phyloP scores from a whole-genome alignment of 2,888 invertebrate species.

The Ephialtes manifestator region DNA sequence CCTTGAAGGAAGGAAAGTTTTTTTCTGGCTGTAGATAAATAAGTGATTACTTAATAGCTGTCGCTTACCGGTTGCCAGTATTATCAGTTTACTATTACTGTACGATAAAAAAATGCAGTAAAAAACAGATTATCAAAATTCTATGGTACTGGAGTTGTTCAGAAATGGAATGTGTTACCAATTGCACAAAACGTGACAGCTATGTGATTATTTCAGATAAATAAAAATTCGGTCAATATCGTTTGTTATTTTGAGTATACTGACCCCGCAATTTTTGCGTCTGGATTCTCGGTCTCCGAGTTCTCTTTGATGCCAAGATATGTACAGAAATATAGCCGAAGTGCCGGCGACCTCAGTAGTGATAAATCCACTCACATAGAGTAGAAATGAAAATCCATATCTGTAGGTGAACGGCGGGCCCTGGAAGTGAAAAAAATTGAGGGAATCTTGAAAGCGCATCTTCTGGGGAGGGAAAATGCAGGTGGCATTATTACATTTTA shows the following conservation, averaged over 20 bases:
- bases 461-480: slow-evolving; percentile 25
- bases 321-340: slow-evolving; percentile 94
- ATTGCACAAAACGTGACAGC: no score
- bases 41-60: no score
- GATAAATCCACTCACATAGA: slow-evolving; percentile 94
- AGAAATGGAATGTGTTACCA: background rate
- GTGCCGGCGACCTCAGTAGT: slow-evolving; percentile 95
- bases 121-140: background rate
- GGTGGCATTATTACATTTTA: slow-evolving; percentile 24
- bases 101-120: background rate
- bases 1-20: no score
- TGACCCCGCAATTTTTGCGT: slow-evolving; percentile 82
- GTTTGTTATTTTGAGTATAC: background rate
- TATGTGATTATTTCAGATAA: background rate
- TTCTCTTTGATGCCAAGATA: slow-evolving; percentile 92
- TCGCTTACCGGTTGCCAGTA: no score
- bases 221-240: background rate
- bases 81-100: no score
- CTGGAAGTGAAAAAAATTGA: slow-evolving; percentile 84
- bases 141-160: background rate
- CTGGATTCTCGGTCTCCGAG: slow-evolving; percentile 87
- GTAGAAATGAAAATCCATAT: slow-evolving; percentile 95
- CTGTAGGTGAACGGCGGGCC: slow-evolving; percentile 94
- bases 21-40: no score
- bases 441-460: slow-evolving; percentile 64